Evolutionary conservation across 2,888 invertebrate species (phyloP).

Genomic region (Asteroscopus sphinx): DNA sequence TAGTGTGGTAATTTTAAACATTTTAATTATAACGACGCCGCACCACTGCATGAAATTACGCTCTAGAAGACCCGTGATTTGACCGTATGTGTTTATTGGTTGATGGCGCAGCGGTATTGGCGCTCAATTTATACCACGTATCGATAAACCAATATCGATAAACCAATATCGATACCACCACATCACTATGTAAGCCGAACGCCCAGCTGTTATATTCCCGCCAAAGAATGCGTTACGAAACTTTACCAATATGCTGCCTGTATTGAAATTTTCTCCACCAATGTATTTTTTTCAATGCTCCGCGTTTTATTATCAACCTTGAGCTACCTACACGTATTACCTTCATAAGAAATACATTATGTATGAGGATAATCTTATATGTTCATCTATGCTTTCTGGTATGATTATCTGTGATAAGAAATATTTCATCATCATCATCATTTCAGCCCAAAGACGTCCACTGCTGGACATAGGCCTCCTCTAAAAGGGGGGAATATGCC

Average conservation of each 20-base stretch:
- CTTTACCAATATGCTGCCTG: slow-evolving; percentile 55
- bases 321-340: slow-evolving; percentile 8
- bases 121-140: too few relatives aligned
- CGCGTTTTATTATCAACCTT: slow-evolving; percentile 33
- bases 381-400: neutral
- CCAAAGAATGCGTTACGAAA: slow-evolving; percentile 50
- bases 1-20: too few relatives aligned
- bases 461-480: too few relatives aligned
- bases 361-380: slow-evolving; percentile 9
- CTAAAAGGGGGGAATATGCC: too few relatives aligned
- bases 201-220: slow-evolving; percentile 41
- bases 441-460: too few relatives aligned
- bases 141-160: slow-evolving; percentile 15
- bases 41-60: too few relatives aligned
- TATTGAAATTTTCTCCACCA: slow-evolving; percentile 48
- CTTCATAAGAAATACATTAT: slow-evolving; percentile 18
- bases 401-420: neutral
- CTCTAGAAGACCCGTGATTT: too few relatives aligned
- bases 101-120: too few relatives aligned
- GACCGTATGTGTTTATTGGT: too few relatives aligned
- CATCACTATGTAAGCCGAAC: slow-evolving; percentile 19
- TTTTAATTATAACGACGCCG: too few relatives aligned
- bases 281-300: slow-evolving; percentile 38
- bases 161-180: neutral
- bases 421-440: too few relatives aligned